Base-by-base conservation (phyloP, 1,140 invertebrate genomes). In the Drosophila erecta region DNA sequence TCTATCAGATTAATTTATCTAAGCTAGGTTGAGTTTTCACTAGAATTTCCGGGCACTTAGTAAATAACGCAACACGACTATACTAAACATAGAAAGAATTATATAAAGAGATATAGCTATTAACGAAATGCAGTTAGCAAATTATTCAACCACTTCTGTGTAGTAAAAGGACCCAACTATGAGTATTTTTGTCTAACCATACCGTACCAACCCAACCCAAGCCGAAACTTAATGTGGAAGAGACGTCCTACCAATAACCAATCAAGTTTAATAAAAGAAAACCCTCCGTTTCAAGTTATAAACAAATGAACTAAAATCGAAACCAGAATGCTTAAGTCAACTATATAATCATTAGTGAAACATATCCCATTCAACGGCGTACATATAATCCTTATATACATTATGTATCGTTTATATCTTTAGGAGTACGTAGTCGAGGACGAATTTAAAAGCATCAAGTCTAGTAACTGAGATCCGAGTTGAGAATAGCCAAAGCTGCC, bases 221-320 rank as follows among this genome's bases (percentile, higher is more conserved):
- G 67, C 47, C 47, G 35, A 67, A 56, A 11, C 38, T 20, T 44
- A 37, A 17, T 67, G 65, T 46, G 44, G 60, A 77, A 60, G 38
- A 17, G 40, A 72, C 64, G 62, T 86, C 81, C 83, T 85, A 85
- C 83, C 81, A 81, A 81, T 66, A 71, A 87, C 66, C 75, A 81
- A 77, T 77, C 76, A 87, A 50, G 74, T 87, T 86, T 70, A 70
- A 49, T 70, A 70, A 70, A 69, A 20, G 41, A 65, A 86, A 86
- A 89, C 83, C 83, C 84, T 87, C 84, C 83, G 84, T 87, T 89
- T 87, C 84, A 89, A 89, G 84, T 89, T 87, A 64, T 84, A 87
- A 89, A 87, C 84, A 43, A 87, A 79, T 89, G 83, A 86, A 86
- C 83, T 83, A 89, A 86, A 86, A 81, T 41, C 61, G 37, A 75